Conservation (phyloP, 2,888 invertebrate species). For the Cheilosia soror region DNA sequence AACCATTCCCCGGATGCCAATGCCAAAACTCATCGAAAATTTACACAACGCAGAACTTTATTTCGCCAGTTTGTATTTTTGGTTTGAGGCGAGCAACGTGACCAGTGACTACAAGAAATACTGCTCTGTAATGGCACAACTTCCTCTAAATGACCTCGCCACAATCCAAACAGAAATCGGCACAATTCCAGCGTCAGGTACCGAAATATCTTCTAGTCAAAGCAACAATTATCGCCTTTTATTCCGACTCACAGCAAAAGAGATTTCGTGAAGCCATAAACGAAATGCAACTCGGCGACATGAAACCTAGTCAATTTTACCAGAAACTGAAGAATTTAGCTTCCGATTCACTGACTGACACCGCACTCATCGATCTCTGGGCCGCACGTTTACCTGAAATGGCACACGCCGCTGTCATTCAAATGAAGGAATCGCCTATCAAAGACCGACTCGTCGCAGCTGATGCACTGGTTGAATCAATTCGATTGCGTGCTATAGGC, state of each 20-base stretch:
- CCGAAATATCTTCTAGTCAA: constrained; percentile 12
- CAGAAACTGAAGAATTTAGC: constrained; percentile 2
- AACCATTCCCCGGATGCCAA: constrained; percentile 12
- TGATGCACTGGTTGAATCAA: constrained; percentile 6
- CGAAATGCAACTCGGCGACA: constrained; percentile 9
- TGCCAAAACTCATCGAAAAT: constrained; percentile 13
- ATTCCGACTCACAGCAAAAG: constrained; percentile 7
- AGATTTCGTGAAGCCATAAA: constrained; percentile 5
- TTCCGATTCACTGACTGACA: constrained; percentile 14
- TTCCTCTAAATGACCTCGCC: constrained; percentile 3
- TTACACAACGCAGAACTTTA: constrained; percentile 6
- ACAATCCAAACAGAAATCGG: constrained; percentile 1
- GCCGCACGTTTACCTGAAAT: constrained; percentile 15
- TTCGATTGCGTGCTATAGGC: constrained; percentile 2
- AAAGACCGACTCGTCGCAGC: constrained; percentile 23
- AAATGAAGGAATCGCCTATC: constrained; percentile 1
- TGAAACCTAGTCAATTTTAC: constrained; percentile 22
- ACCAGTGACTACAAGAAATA: constrained; percentile 7
- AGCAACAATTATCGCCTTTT: constrained; percentile 46
- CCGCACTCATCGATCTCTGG: constrained; percentile 20
- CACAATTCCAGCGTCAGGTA: constrained; percentile 42
- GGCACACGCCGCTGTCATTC: constrained; percentile 12
- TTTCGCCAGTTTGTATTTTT: constrained; percentile 9
- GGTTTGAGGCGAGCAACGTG: constrained; percentile 10
- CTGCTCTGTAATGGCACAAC: constrained; percentile 6